phyloP scores from a whole-genome alignment of 23 tunicate species.

The Diplosoma virens region DNA sequence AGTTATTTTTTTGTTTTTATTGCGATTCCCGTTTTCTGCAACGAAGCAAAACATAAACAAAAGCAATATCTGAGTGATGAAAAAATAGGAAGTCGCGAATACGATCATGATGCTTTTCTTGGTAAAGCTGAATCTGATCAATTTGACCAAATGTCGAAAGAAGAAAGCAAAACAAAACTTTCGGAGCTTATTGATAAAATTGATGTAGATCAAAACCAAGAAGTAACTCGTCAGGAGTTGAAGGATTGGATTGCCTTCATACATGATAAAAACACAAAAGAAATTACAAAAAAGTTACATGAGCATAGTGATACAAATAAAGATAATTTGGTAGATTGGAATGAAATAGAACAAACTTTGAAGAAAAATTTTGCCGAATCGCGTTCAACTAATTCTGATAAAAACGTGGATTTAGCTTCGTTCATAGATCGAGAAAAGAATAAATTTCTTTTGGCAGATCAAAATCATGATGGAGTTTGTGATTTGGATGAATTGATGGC shows the following conservation, averaged over 20 bases:
- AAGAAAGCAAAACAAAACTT: conserved; percentile 65
- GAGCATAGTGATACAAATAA: conserved; percentile 55
- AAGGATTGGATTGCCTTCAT: conserved; percentile 75
- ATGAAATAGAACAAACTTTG: conserved; percentile 68
- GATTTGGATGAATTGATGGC: conserved; percentile 71
- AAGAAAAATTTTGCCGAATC: conserved; percentile 61
- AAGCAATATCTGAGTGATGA: conserved; percentile 54
- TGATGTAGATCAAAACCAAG: conserved; percentile 69
- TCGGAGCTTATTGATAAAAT: conserved; percentile 65
- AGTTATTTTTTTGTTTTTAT: not conserved
- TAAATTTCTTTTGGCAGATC: conserved; percentile 58
- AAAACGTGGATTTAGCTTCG: conserved; percentile 28
- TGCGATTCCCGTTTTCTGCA: not conserved
- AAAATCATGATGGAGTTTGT: conserved; percentile 32
- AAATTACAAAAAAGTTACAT: conserved; percentile 67
- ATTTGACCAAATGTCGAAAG: conserved; percentile 53
- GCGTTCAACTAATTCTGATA: conserved; percentile 1
- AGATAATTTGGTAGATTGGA: conserved; percentile 78
- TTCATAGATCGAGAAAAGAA: conserved; percentile 61
- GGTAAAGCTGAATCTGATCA: conserved; percentile 66
- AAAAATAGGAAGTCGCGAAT: conserved; percentile 46
- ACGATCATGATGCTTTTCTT: conserved; percentile 82
- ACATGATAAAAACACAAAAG: conserved; percentile 64
- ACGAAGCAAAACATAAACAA: not conserved
- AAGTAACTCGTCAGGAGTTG: conserved; percentile 63